A percentile compares a stretch with the other conserved stretches of the same genome.
These are phyloP conservation scores for Philaenus spumarius DNA, from an alignment of 1,140 invertebrate species.

Conservation along the genomic window DNA sequence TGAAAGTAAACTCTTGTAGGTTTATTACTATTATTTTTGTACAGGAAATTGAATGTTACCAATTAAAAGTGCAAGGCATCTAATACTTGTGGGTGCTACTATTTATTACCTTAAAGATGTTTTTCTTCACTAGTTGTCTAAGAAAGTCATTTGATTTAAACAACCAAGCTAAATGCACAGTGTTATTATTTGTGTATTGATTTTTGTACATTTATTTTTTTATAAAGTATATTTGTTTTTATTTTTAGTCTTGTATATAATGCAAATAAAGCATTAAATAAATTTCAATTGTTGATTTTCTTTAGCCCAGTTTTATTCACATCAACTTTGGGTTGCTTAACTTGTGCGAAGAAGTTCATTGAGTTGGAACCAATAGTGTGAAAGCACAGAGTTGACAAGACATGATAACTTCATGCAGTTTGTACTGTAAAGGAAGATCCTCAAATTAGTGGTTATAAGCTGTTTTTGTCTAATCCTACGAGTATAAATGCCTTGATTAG, in stretches of 20 bases:
- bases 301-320: no score
- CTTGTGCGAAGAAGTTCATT: not conserved
- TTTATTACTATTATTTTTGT: not conserved
- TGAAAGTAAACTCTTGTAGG: no score
- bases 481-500: no score
- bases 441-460: not conserved
- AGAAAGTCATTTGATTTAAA: no score
- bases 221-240: not conserved
- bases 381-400: not conserved
- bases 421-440: not conserved
- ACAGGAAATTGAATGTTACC: not conserved
- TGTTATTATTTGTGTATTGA: not conserved
- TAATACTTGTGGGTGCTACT: not conserved
- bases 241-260: slow-evolving; percentile 1
- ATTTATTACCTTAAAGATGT: no score
- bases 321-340: not conserved
- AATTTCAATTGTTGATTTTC: not conserved
- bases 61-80: not conserved
- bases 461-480: no score
- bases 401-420: not conserved
- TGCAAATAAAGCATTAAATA: slow-evolving; percentile 4
- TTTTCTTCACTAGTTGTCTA: no score
- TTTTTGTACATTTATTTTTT: slow-evolving; percentile 14
- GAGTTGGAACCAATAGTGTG: not conserved
- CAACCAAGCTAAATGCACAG: no score